Conservation (phyloP, 2,888 invertebrate genomes). For the Ophion obscuratus region DNA sequence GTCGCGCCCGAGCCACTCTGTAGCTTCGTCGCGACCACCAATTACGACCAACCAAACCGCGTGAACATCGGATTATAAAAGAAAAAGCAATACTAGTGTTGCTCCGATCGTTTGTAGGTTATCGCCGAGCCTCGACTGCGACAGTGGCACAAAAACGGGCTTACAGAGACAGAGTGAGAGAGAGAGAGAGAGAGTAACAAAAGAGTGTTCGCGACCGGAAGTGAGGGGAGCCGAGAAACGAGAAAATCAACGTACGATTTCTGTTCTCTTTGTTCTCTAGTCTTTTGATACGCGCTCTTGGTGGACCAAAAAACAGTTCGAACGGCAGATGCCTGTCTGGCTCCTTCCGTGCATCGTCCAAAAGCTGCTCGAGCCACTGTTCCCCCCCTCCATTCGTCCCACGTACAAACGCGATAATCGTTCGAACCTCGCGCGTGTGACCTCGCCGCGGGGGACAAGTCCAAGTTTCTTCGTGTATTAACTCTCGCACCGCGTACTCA, state of each 20-base stretch:
- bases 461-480: conserved; percentile 56
- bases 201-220: conserved; percentile 33
- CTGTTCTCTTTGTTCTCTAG: neutral
- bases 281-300: neutral
- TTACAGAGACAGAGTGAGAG: neutral
- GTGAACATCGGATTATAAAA: neutral
- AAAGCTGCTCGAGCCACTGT: conserved; percentile 38
- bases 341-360: conserved; percentile 29
- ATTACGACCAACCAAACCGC: conserved; percentile 28
- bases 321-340: conserved; percentile 28
- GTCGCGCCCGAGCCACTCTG: conserved; percentile 71
- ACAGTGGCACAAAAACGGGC: conserved; percentile 2
- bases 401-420: conserved; percentile 48
- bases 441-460: conserved; percentile 65
- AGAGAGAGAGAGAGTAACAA: conserved; percentile 16
- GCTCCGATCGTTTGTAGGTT: neutral
- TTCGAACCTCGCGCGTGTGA: conserved; percentile 60
- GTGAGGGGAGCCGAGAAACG: neutral
- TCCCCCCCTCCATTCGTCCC: conserved; percentile 10
- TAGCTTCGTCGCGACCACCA: conserved; percentile 60
- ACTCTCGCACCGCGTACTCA: conserved; percentile 12
- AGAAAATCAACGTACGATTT: neutral
- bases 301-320: conserved; percentile 39
- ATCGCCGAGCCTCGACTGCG: neutral
- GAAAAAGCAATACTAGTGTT: conserved; percentile 5